phyloP scores from a whole-genome alignment of 2,797 vertebrate species.

The Anguilla anguilla region DNA sequence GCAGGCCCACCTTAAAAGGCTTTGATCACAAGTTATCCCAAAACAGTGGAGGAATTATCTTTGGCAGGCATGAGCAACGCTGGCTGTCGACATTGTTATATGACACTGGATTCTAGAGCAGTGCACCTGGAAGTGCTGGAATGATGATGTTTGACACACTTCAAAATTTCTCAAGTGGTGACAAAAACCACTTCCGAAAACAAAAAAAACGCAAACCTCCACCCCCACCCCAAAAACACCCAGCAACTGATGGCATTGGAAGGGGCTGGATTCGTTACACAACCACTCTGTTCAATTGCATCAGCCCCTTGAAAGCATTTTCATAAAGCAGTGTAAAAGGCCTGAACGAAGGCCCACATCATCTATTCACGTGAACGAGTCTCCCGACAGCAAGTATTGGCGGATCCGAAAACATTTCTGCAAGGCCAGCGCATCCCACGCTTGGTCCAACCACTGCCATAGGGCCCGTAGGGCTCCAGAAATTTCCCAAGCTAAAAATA shows the following conservation, averaged over 20 bases:
- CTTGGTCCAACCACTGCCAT: too few species aligned
- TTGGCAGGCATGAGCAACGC: background rate
- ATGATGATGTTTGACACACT: background rate
- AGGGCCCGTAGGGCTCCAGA: background rate
- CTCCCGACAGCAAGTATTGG: background rate
- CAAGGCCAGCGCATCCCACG: background rate
- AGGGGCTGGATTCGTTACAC: too few species aligned
- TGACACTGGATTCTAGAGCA: background rate
- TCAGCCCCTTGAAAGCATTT: background rate
- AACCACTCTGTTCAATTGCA: background rate
- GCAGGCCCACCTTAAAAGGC: background rate
- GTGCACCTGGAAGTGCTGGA: background rate
- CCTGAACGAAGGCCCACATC: background rate
- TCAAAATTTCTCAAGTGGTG: background rate
- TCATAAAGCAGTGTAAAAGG: background rate
- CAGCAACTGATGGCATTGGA: too few species aligned
- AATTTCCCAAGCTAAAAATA: slow-evolving; percentile 12
- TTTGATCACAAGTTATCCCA: background rate
- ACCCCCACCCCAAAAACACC: too few species aligned
- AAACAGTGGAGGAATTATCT: background rate
- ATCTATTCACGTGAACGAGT: background rate
- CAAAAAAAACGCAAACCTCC: too few species aligned
- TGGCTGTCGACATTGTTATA: background rate
- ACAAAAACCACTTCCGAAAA: background rate
- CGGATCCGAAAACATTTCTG: background rate